Conservation (phyloP, 2,113 vertebrate species). For the Sceloporus tristichus region DNA sequence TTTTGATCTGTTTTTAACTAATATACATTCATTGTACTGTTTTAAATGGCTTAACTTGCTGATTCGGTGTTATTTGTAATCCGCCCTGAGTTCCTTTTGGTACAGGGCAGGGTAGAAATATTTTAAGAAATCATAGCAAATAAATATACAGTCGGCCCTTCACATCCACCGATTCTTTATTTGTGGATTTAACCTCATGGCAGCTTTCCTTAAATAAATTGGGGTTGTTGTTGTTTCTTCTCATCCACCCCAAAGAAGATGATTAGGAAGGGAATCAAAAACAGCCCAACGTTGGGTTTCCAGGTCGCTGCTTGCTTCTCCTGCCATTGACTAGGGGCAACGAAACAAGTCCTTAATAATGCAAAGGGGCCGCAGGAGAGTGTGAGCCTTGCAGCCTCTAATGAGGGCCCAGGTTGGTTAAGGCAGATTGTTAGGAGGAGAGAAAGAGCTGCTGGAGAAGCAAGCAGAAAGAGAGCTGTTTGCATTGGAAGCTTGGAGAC, state of each 20-base stretch:
- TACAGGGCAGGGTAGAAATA: no score
- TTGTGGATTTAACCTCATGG: neutral
- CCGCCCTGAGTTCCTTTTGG: no score
- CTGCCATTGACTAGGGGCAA: slow-evolving; percentile 59
- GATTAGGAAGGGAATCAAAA: slow-evolving; percentile 50
- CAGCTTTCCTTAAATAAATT: slow-evolving; percentile 57
- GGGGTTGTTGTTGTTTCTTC: slow-evolving; percentile 11
- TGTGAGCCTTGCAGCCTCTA: slow-evolving; percentile 57
- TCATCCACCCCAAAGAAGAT: slow-evolving; percentile 52
- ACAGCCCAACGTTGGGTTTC: slow-evolving; percentile 56
- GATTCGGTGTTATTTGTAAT: no score
- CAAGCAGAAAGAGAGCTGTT: slow-evolving; percentile 28
- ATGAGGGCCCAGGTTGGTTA: slow-evolving; percentile 64
- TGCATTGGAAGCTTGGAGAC: neutral
- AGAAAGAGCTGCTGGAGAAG: neutral
- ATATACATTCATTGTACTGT: no score
- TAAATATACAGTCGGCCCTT: no score
- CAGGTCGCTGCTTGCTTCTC: slow-evolving; percentile 66
- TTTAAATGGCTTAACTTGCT: no score
- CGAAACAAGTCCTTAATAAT: slow-evolving; percentile 68
- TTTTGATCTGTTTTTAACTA: no score
- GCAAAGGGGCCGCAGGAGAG: slow-evolving; percentile 57
- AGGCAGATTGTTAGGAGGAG: slow-evolving; percentile 64
- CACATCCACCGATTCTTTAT: no score
- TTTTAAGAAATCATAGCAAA: no score